Evolutionary conservation across 2,113 vertebrate genomes (phyloP).

Genomic region (Ochotona princeps): DNA sequence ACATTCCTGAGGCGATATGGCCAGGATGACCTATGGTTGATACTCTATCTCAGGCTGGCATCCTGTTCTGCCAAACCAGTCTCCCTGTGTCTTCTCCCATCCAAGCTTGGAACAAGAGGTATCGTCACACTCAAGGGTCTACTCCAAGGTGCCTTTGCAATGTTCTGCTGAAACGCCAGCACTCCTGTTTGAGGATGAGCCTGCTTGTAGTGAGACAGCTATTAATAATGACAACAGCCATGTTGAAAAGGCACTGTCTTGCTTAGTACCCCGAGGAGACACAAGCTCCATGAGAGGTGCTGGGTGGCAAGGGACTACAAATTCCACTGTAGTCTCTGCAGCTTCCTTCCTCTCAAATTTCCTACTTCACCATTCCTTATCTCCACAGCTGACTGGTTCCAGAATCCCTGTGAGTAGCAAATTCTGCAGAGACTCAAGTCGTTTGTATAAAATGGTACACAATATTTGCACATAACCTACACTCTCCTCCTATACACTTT

Average conservation of each 20-base stretch:
- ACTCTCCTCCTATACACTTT: not conserved
- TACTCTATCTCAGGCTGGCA: not conserved
- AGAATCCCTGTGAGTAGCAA: not conserved
- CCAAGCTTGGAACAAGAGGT: not conserved
- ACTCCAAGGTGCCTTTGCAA: not conserved
- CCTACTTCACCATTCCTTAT: not conserved
- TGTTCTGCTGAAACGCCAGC: not conserved
- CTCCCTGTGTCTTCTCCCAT: not conserved
- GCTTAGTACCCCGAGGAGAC: not conserved
- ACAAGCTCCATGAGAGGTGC: not conserved
- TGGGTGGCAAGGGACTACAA: not conserved
- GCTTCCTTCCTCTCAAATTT: not conserved
- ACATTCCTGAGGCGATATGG: too few species aligned
- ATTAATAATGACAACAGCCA: rapidly evolving
- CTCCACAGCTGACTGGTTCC: not conserved
- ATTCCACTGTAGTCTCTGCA: not conserved
- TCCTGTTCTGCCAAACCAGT: too few species aligned
- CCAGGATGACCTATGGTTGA: not conserved
- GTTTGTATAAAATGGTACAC: not conserved
- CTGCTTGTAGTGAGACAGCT: not conserved
- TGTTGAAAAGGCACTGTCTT: not conserved
- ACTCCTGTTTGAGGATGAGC: not conserved
- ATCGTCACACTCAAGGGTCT: not conserved
- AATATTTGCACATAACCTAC: not conserved
- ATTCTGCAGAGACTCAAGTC: not conserved